Evolutionary conservation across 2,797 vertebrate genomes (phyloP), one percentile per base, ranked within the genome.

Genomic region (Fistularia commersonii): DNA sequence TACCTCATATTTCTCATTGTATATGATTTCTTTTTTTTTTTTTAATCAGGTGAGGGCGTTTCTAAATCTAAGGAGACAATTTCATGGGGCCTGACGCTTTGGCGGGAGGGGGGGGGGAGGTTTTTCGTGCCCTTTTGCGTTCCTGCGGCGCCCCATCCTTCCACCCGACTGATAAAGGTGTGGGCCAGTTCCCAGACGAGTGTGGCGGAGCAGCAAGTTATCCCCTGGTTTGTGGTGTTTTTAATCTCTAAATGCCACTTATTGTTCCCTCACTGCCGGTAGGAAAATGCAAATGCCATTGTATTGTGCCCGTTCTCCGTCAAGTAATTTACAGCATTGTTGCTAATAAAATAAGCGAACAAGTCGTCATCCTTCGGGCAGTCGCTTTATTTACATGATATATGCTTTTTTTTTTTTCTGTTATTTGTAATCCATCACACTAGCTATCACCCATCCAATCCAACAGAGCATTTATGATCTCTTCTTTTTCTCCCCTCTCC

Each of bases 181-280:
- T 75, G 72, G 80, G 3, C 72, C 54, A 69, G 71, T 81, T 72
- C 84, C 73, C 54, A 62, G 52, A 74, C 57, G 77, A 80, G 84
- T 66, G 80, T 80, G 81, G 77, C 66, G 62, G 51, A 54, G 67
- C 55, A 8, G 53, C 35, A 33, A 48, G 74, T 84, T 82, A 85
- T 76, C 68, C 79, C 39, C 38, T 71, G 74, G 83, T 83, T 79
- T 83, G 77, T 85, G 74, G 83, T 82, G 78, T 78, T 77, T 76
- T 82, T 85, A 84, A 87, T 85, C 82, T 76, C 67, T 72, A 74
- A 74, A 79, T 79, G 67, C 61, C 79, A 74, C 69, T 76, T 69
- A 23, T 74, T 57, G 52, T 59, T 57, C 52, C 56, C 54, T 53
- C 51, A 40, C 44, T 61, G 67, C 74, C 53, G 51, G 60, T 57